phyloP scores from a whole-genome alignment of 2,797 vertebrate genomes.

The Phyllotis vaccarum region DNA sequence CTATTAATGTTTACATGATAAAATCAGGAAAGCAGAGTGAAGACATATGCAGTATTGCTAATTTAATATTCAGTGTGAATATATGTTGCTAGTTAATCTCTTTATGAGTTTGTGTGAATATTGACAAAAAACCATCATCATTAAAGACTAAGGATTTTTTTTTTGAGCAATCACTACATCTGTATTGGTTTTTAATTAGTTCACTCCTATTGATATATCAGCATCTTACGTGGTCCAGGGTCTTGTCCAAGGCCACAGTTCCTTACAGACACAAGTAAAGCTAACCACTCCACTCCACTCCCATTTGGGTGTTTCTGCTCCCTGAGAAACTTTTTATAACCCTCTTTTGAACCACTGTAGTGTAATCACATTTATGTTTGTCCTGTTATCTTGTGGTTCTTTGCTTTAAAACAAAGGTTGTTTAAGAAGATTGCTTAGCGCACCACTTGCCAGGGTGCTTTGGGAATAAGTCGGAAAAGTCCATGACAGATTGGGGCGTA shows the following conservation, averaged over 20 bases:
- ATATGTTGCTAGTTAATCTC: not conserved
- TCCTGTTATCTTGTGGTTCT: not conserved
- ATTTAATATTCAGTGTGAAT: slow-evolving; percentile 33
- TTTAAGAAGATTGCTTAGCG: not conserved
- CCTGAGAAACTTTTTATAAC: not conserved
- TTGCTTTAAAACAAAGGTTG: not conserved
- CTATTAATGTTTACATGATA: slow-evolving; percentile 24
- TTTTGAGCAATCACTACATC: not conserved
- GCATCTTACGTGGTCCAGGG: not conserved
- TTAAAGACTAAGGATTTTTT: not conserved
- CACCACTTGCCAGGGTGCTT: not conserved
- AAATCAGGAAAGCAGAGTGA: not conserved
- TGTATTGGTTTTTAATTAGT: not conserved
- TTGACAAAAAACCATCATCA: slow-evolving; percentile 6
- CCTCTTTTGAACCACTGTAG: not conserved
- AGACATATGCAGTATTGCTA: not conserved
- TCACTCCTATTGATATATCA: not conserved
- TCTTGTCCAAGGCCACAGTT: not conserved
- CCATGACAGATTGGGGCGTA: too few species aligned
- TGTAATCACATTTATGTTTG: not conserved
- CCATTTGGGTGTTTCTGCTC: not conserved
- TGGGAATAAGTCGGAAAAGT: not conserved
- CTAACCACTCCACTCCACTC: not conserved
- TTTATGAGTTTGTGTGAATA: slow-evolving; percentile 3
- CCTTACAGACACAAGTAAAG: not conserved